Evolutionary conservation across 2,113 vertebrate species (phyloP).

Genomic region (Brachionichthys hirsutus): DNA sequence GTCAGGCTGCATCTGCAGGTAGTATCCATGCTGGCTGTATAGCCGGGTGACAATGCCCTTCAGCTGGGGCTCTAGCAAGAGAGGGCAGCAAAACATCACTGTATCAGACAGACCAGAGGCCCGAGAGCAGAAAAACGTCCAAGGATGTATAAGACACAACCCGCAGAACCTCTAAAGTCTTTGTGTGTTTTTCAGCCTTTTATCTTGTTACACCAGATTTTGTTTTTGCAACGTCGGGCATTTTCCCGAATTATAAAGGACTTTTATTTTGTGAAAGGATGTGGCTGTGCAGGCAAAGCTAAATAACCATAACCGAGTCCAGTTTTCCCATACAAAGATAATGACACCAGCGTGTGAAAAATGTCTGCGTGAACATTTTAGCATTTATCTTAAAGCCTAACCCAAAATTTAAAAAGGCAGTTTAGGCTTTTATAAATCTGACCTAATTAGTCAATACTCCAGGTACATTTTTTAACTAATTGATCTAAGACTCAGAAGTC

Average conservation of each 20-base stretch:
- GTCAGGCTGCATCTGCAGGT: slow-evolving; percentile 87
- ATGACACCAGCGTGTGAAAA: no score
- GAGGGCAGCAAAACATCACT: slow-evolving; percentile 17
- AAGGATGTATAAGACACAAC: no score
- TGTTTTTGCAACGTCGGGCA: no score
- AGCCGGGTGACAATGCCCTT: slow-evolving; percentile 90
- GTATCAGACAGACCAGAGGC: slow-evolving; percentile 20
- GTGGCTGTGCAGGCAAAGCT: no score
- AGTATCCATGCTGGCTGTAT: slow-evolving; percentile 87
- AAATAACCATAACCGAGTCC: background rate
- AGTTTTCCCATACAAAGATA: background rate
- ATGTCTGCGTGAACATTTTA: background rate
- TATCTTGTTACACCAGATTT: no score
- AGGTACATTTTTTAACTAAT: slow-evolving; percentile 11
- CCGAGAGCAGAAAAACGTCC: no score
- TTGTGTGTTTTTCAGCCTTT: no score
- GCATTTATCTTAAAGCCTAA: background rate
- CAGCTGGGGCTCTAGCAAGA: slow-evolving; percentile 84
- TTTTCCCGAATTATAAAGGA: no score
- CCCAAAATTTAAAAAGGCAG: background rate
- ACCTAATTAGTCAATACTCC: slow-evolving; percentile 10
- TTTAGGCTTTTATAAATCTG: slow-evolving; percentile 1
- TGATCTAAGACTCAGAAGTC: background rate
- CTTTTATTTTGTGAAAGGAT: no score
- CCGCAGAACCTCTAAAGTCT: no score